These are phyloP conservation scores for Acinonyx jubatus DNA, from an alignment of 2,113 vertebrate genomes.

Conservation along the genomic window DNA sequence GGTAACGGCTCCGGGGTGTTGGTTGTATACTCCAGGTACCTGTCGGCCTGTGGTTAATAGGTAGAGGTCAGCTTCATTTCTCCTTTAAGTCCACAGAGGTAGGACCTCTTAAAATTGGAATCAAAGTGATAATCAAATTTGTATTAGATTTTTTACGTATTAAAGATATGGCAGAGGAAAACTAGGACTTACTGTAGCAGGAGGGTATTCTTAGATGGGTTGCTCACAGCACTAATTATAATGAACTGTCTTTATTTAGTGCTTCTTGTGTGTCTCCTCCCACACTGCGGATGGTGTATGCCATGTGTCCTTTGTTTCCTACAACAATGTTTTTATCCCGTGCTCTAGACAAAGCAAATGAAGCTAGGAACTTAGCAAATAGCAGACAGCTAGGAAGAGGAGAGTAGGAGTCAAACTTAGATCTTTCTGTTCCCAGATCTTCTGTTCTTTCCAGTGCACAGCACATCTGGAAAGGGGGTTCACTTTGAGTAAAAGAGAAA, in stretches of 20 bases:
- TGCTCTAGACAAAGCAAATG: not conserved
- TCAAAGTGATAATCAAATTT: not conserved
- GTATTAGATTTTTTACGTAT: not conserved
- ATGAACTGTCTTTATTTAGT: not conserved
- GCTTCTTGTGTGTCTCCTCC: not conserved
- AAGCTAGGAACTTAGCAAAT: not conserved
- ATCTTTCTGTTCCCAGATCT: not conserved
- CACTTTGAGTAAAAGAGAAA: not conserved
- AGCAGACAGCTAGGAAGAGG: not conserved
- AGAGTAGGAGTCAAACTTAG: not conserved
- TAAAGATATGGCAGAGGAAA: not conserved
- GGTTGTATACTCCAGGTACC: not conserved
- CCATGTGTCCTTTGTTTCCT: not conserved
- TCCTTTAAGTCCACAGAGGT: not conserved
- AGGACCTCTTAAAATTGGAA: not conserved
- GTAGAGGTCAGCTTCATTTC: not conserved
- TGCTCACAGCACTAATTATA: not conserved
- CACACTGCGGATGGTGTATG: not conserved
- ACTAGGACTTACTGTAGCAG: not conserved
- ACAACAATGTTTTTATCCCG: not conserved
- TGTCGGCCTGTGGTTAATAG: not conserved
- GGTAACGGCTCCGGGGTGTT: not conserved
- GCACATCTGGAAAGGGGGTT: not conserved
- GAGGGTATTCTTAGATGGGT: not conserved
- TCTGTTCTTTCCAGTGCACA: not conserved